Evolutionary conservation across 1,140 invertebrate genomes (phyloP).

Genomic region (Drosophila dunni): DNA sequence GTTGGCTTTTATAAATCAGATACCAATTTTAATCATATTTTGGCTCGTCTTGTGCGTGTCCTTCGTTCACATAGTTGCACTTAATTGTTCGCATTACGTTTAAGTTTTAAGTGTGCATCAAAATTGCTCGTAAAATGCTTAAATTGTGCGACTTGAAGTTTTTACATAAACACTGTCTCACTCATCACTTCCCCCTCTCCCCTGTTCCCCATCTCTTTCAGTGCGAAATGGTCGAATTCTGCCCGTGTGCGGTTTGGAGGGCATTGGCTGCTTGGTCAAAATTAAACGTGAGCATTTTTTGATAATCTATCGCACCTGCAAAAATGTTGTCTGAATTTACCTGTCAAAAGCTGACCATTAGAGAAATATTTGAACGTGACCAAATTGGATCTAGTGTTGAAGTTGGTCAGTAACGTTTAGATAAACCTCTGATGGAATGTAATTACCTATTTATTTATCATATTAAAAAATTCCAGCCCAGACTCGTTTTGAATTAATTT

Average conservation of each 20-base stretch:
- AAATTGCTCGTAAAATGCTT: constrained; percentile 71
- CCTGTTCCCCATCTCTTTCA: constrained; percentile 48
- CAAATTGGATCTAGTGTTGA: not conserved
- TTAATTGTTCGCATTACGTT: constrained; percentile 76
- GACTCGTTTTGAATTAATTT: not conserved
- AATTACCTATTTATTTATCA: not conserved
- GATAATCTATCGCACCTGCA: constrained; percentile 49
- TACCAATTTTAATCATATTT: constrained; percentile 52
- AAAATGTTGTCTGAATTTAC: constrained; percentile 61
- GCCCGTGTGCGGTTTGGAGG: constrained; percentile 86
- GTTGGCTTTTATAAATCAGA: constrained; percentile 37
- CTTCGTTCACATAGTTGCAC: constrained; percentile 69
- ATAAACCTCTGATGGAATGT: not conserved
- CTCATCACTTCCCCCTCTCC: constrained; percentile 17
- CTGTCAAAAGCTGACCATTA: constrained; percentile 65
- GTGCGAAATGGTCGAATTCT: constrained; percentile 84
- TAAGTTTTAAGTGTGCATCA: constrained; percentile 70
- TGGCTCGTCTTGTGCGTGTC: not conserved
- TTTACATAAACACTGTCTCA: constrained; percentile 36
- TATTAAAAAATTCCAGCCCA: not conserved
- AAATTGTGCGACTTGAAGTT: constrained; percentile 70
- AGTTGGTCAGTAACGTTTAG: constrained; percentile 18
- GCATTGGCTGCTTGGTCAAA: constrained; percentile 87
- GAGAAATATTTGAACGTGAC: no score
- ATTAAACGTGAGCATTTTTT: constrained; percentile 86